Conservation (phyloP, 1,140 invertebrate species). For the Bemisia tabaci region DNA sequence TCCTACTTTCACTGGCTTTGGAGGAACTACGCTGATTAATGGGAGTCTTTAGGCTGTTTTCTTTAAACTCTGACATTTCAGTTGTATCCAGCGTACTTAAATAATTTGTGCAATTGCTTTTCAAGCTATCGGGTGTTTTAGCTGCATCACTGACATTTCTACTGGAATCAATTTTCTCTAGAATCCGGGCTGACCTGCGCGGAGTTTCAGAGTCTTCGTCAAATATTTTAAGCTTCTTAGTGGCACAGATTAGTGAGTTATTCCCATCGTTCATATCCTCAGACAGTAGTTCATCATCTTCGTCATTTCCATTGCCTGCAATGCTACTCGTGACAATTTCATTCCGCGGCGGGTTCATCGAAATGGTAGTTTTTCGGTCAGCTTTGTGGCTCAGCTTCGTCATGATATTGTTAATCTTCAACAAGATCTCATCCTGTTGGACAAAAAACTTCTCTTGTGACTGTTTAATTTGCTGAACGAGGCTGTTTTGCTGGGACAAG, state of each 20-base stretch:
- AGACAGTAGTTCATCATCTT: neutral
- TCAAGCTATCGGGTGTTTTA: too few relatives aligned
- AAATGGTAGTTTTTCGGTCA: neutral
- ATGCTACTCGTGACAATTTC: neutral
- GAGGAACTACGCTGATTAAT: neutral
- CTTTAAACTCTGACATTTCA: neutral
- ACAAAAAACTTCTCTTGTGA: neutral
- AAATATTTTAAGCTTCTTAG: neutral
- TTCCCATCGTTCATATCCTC: neutral
- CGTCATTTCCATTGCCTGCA: neutral
- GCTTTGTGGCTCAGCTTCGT: neutral
- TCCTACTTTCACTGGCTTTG: neutral
- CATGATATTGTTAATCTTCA: neutral
- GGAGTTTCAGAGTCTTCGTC: neutral
- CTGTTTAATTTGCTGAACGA: neutral
- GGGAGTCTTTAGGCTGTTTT: neutral
- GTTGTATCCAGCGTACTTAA: neutral
- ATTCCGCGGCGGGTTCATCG: neutral
- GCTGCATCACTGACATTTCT: too few relatives aligned
- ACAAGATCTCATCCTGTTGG: neutral
- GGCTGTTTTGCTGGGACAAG: neutral
- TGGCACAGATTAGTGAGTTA: neutral
- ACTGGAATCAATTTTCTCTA: neutral
- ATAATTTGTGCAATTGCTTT: neutral
- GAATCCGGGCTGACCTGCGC: neutral